Evolutionary conservation across 2,888 invertebrate species (phyloP), one percentile per base, ranked within the genome.

Genomic region (Lumbricus terrestris): DNA sequence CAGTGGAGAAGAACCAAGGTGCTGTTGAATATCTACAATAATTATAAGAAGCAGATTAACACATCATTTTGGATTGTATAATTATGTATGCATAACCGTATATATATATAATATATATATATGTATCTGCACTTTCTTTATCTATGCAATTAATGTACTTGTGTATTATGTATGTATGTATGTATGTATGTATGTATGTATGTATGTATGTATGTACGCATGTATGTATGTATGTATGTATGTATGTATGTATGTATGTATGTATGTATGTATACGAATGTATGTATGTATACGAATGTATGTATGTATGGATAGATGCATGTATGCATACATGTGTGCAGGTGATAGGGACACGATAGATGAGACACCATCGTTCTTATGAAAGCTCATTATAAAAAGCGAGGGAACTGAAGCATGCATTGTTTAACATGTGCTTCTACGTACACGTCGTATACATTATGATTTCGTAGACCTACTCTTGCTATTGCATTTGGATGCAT

Each of bases 241-340:
- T 88, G 88, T 42, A 90, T 90, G 33, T 47, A 89, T 90, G 37
- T 90, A 89, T 90, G 88, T 90, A 89, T 90, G 54, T 69, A 47
- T 88, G 89, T 42, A 69, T 54, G 47, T 20, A 69, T 89, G 47
- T n/a, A 35, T 37, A 69, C 54, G 33, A 23, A 33, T 47, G 35
- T 54, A 69, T 33, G 35, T 38, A 34, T 13, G 40, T n/a, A 40
- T 33, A 38, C 34, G 88, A 11, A 37, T 38, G 88, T 38, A 88
- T 88, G 88, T 88, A 23, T 88, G 34, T 42, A 88, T 88, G 42
- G 40, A 42, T 88, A 33, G 40, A 38, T 37, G 40, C 89, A 90
- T 88, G 54, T 89, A 90, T 69, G n/a, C n/a, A n/a, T 69, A 47
- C 18, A 15, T 29, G 69, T 6, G 29, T 69, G n/a, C 69, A 69